Evolutionary conservation across 2,888 invertebrate species (phyloP).

Genomic region (Trimorus sp.): DNA sequence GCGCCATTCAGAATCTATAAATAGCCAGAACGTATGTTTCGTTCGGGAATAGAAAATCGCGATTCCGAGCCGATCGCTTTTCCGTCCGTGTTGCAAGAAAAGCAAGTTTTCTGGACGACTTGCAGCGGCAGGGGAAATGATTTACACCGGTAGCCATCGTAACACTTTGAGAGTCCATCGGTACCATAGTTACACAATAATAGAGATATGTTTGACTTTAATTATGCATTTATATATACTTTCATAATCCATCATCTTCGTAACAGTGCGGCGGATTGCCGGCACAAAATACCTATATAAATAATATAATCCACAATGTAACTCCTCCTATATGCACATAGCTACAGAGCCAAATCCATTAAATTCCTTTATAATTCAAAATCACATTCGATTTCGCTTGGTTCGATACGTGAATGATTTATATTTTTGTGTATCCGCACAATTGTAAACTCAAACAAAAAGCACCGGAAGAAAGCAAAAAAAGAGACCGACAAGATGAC

Average conservation of each 20-base stretch:
- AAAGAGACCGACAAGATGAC: slow-evolving; percentile 19
- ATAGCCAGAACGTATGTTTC: slow-evolving; percentile 69
- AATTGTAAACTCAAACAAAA: slow-evolving; percentile 41
- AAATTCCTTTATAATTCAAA: slow-evolving; percentile 43
- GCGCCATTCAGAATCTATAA: slow-evolving; percentile 75
- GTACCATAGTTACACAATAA: slow-evolving; percentile 33
- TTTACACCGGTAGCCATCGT: slow-evolving; percentile 36
- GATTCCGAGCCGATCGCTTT: slow-evolving; percentile 66
- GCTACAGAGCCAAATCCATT: slow-evolving; percentile 8
- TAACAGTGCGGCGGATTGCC: no score
- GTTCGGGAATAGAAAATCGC: slow-evolving; percentile 78
- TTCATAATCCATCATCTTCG: no score
- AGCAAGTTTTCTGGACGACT: slow-evolving; percentile 58
- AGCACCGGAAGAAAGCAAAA: slow-evolving; percentile 18
- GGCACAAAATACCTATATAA: not conserved
- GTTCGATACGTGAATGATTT: slow-evolving; percentile 31
- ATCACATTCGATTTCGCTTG: slow-evolving; percentile 29
- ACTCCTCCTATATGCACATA: not conserved
- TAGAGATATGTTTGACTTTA: not conserved
- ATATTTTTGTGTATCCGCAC: slow-evolving; percentile 27
- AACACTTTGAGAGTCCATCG: slow-evolving; percentile 25
- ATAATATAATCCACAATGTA: not conserved
- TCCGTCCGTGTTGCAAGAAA: slow-evolving; percentile 64
- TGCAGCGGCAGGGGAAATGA: slow-evolving; percentile 52
- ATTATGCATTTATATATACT: no score